Base-by-base conservation (phyloP, 2,113 vertebrate genomes). In the Pterophyllum scalare region DNA sequence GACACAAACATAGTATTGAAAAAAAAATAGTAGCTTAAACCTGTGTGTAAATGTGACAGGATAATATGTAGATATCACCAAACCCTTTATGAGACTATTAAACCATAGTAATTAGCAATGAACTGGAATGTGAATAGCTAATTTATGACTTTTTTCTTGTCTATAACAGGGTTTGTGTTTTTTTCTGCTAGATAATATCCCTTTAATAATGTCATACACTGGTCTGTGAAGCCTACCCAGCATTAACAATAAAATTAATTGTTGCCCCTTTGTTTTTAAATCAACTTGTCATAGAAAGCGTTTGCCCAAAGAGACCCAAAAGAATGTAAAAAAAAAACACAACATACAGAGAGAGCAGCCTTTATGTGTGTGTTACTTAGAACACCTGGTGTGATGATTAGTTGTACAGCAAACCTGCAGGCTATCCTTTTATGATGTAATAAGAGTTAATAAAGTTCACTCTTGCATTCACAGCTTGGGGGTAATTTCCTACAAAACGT, bases 401-500 rank as follows among this genome's bases (percentile, higher is more conserved):
- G 46, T 54, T 54, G 17, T 52, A 26, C 46, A 33, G 46, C 46
- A 72, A 31, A 52, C 46, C 19, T 72, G 46, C 3, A 54, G 49
- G 31, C 0, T n/a, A 20, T 54, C 19, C 24, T 31, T 52, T 52
- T 52, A 72, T 52, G 17, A 52, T 52, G 43, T 31, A 72, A 31
- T 31, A 72, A 0, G 3, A 72, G 65, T 72, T 13, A 52, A 31
- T 52, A 52, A 17, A 52, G 43, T 7, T 60, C 3, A 6, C 0
- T 22, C 35, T 35, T 13, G 22, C 4, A 5, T 33, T 40, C 19
- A 60, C 11, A 24, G 1, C 2, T 8, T 3, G 0, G 0, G 0
- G 12, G 15, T 0, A 59, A 77, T 80, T 87, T 87, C 87, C 86
- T 26, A 88, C 82, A 83, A 46, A 22, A 64, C 70, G 0, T 92